Evolutionary conservation across 2,888 invertebrate species (phyloP), one percentile per base, ranked within the genome.

Genomic region (Nomada goodeniana): DNA sequence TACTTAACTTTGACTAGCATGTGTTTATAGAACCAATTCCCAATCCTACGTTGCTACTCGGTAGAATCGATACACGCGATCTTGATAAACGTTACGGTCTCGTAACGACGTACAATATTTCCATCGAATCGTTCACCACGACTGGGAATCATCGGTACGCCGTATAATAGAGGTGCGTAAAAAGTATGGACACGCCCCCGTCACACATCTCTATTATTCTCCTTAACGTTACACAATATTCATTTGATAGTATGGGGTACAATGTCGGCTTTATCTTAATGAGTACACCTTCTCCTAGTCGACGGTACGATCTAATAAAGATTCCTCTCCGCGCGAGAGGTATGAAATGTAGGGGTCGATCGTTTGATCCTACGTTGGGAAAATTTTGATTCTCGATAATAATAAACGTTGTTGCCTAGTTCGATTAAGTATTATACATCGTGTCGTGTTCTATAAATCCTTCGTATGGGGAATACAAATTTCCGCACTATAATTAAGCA

Each of bases 1-100:
- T 91, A 91, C 90, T 91, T 89, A 91, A 90, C 87, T 84, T 86
- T 92, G 92, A 92, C 92, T 92, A 92, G 92, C 87, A 92, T 90
- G 88, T 88, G 86, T 86, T 88, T 87, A 87, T 84, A 89, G 80
- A 89, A 88, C 85, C 86, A 88, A 92, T 86, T 90, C 88, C 89
- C 89, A 87, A 86, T 83, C 26, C 60, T n/a, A 20, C 64, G 42
- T n/a, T 50, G 15, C 26, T 20, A n/a, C 47, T 42, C 69, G 5
- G 20, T 59, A 26, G 10, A 57, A 65, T 55, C 55, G 36, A 80
- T 60, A 23, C 47, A 36, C 57, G 53, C 36, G 53, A 55, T 44
- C 52, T 7, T 44, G 13, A 4, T 23, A 15, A 61, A 23, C 36
- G 23, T 61, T 42, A 50, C 29, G 47, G 36, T 64, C 55, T 10